Conservation (phyloP, 2,797 vertebrate species). For the Halcyon badia region DNA sequence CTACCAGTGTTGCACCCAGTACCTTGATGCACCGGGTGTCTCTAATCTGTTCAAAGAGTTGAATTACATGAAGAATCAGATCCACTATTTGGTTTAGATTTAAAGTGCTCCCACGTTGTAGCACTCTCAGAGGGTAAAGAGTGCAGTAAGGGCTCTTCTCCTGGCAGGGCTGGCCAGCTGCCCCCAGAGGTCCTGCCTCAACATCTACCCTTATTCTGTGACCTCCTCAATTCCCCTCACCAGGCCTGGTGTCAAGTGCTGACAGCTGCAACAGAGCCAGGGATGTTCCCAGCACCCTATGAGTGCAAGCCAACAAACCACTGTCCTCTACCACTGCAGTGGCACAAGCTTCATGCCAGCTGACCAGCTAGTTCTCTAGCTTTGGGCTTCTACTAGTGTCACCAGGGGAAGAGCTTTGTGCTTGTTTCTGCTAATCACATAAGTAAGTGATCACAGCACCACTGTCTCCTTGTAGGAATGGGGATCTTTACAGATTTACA, state of each 20-base stretch:
- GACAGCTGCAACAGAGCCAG: neutral
- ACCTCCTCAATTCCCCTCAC: neutral
- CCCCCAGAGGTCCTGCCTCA: neutral
- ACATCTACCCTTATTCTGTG: neutral
- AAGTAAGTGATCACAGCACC: neutral
- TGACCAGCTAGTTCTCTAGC: neutral
- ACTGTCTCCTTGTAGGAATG: neutral
- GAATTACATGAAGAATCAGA: neutral
- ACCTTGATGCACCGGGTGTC: neutral
- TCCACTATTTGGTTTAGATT: neutral
- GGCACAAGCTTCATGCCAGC: neutral
- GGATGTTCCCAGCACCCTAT: neutral
- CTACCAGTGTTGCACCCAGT: rapidly evolving
- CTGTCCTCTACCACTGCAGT: neutral
- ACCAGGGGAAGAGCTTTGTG: neutral
- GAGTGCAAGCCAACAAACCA: neutral
- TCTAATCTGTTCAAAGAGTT: neutral
- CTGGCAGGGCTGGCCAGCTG: neutral
- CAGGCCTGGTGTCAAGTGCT: neutral
- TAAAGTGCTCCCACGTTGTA: neutral
- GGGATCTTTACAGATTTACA: neutral
- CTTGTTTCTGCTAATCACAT: neutral
- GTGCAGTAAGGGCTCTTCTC: neutral
- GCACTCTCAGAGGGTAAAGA: neutral
- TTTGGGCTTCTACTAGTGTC: neutral